These are phyloP conservation scores for Oriolus oriolus DNA, from an alignment of 2,113 vertebrate genomes.

Conservation along the genomic window DNA sequence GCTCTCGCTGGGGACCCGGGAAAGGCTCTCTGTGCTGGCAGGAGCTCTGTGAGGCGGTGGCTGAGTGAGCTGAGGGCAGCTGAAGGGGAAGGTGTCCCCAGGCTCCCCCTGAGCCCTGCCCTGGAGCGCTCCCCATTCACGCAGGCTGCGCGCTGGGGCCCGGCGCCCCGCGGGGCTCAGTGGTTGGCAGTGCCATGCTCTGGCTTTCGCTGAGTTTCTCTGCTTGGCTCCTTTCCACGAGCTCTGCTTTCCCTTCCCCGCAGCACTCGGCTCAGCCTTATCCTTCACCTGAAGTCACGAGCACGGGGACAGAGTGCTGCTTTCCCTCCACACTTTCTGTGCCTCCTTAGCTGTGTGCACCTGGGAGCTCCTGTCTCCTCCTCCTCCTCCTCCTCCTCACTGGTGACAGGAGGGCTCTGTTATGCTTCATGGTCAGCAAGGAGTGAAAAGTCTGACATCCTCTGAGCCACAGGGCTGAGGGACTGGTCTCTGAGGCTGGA, in stretches of 20 bases:
- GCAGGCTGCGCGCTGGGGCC: not conserved
- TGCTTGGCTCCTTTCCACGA: not conserved
- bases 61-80: not conserved
- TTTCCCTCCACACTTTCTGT: not conserved
- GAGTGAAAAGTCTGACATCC: not conserved
- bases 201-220: not conserved
- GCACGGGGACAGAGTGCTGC: accelerated
- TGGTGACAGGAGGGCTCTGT: not conserved
- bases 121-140: not conserved
- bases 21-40: not conserved
- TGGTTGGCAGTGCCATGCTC: not conserved
- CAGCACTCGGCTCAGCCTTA: not conserved
- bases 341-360: not conserved
- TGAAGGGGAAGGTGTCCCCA: not conserved
- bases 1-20: accelerated
- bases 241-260: not conserved
- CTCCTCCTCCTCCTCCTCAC: not conserved
- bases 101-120: not conserved
- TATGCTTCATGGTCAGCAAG: not conserved
- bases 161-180: not conserved
- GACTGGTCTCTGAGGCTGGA: not conserved
- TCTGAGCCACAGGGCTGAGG: not conserved
- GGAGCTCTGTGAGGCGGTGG: not conserved
- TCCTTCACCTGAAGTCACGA: not conserved
- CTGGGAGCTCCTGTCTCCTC: not conserved